phyloP scores from a whole-genome alignment of 2,797 vertebrate genomes.

The Falco biarmicus region DNA sequence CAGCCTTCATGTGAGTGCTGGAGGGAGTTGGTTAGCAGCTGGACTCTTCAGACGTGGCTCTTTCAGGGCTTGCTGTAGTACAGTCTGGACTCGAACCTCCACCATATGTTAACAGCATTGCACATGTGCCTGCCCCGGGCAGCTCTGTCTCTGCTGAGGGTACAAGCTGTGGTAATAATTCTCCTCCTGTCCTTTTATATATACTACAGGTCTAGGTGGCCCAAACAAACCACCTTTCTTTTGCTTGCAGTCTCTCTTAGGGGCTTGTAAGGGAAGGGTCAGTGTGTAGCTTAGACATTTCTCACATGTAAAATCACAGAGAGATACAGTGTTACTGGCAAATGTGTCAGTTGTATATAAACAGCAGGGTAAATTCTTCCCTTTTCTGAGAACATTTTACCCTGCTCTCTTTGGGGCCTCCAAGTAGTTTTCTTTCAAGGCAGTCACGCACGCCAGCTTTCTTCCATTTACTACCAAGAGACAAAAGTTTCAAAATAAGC shows the following conservation, averaged over 20 bases:
- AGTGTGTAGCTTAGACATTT: neutral
- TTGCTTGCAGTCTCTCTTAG: neutral
- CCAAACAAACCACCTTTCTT: neutral
- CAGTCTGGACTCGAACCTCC: neutral
- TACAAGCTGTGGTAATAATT: neutral
- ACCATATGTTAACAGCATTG: neutral
- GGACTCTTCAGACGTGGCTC: neutral
- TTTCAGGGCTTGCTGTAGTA: neutral
- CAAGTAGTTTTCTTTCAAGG: neutral
- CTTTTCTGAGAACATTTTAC: neutral
- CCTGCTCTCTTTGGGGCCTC: neutral
- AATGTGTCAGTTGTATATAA: fast-evolving
- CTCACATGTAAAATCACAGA: neutral
- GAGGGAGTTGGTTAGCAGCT: neutral
- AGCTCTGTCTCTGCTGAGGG: neutral
- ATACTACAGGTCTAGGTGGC: neutral
- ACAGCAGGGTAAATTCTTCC: neutral
- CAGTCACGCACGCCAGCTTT: neutral
- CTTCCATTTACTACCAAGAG: neutral
- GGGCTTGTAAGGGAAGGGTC: neutral
- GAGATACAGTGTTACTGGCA: neutral
- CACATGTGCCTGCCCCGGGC: neutral
- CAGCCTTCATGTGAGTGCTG: neutral
- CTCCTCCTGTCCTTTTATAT: neutral
- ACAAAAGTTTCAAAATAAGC: neutral